A percentile compares a stretch with the other conserved stretches of the same genome.
Conservation (phyloP, 53 echinoderm and acorn worm genomes). For the Apostichopus leukothele region DNA sequence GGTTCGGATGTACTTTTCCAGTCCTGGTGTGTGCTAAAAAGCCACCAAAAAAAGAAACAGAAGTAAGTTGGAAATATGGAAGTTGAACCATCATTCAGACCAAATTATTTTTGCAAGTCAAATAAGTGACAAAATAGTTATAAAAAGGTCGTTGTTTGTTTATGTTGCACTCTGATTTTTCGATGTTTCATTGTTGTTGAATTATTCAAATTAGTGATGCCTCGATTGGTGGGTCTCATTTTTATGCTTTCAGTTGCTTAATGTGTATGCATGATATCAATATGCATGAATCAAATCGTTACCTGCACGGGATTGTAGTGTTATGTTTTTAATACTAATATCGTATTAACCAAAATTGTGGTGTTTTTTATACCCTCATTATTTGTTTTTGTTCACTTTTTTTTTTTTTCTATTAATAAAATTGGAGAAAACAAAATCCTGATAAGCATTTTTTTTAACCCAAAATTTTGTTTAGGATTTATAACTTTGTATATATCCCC, state of each 20-base stretch:
- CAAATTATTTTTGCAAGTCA: neutral
- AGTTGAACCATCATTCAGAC: neutral
- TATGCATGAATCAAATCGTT: slow-evolving; percentile 30
- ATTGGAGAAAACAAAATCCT: neutral
- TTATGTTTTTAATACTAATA: slow-evolving; percentile 21
- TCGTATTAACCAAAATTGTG: neutral
- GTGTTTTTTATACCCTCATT: neutral
- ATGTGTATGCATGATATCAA: slow-evolving; percentile 10
- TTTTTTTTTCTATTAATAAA: neutral
- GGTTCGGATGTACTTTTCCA: neutral
- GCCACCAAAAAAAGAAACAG: neutral
- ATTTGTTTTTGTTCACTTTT: neutral
- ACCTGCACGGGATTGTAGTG: slow-evolving; percentile 40
- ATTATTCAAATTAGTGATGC: neutral
- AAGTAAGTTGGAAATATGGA: neutral
- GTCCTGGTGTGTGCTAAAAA: neutral
- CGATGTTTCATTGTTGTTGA: neutral
- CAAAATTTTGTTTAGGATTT: neutral
- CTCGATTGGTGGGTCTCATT: neutral
- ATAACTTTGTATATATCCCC: too few species aligned
- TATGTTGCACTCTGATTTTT: neutral
- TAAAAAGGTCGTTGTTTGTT: neutral
- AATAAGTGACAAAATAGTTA: neutral
- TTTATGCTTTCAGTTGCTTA: slow-evolving; percentile 37
- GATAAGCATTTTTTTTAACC: neutral